Conservation (phyloP, 2,888 invertebrate genomes). For the Sphaeridia pumilis region DNA sequence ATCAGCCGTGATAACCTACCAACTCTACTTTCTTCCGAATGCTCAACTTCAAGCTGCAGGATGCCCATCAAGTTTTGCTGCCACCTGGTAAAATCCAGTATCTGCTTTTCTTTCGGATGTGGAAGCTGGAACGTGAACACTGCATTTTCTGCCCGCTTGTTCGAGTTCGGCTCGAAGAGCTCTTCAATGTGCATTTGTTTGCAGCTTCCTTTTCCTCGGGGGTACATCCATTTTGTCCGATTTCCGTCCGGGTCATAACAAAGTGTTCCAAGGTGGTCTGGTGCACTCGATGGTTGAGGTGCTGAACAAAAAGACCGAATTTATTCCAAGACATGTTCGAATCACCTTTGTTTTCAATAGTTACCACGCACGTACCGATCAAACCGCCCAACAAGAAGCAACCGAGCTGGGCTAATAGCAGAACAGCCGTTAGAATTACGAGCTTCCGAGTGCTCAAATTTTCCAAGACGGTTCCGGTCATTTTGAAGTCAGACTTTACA, state of each 20-base stretch:
- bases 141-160: slow-evolving; percentile 58
- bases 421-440: slow-evolving; percentile 62
- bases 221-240: slow-evolving; percentile 65
- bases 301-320: too few relatives aligned
- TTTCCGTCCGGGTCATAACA: slow-evolving; percentile 62
- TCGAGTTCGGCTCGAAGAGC: slow-evolving; percentile 44
- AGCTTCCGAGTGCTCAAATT: slow-evolving; percentile 91
- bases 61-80: slow-evolving; percentile 93
- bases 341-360: too few relatives aligned
- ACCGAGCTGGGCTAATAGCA: slow-evolving; percentile 67
- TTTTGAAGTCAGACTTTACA: too few relatives aligned
- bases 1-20: too few relatives aligned
- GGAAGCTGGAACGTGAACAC: slow-evolving; percentile 89
- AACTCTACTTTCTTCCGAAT: slow-evolving; percentile 39
- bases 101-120: slow-evolving; percentile 56
- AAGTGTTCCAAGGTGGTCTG: slow-evolving; percentile 64
- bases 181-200: slow-evolving; percentile 44
- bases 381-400: slow-evolving; percentile 81
- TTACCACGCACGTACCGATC: too few relatives aligned
- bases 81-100: slow-evolving; percentile 88
- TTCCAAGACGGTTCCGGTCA: slow-evolving; percentile 93
- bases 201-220: slow-evolving; percentile 57
- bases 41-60: slow-evolving; percentile 70
- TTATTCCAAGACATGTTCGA: too few relatives aligned
- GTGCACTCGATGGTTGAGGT: slow-evolving; percentile 76